These are phyloP conservation scores for Pelagia noctiluca DNA, from an alignment of 30 jellyfish, hydroid and myxozoan species.

Conservation along the genomic window DNA sequence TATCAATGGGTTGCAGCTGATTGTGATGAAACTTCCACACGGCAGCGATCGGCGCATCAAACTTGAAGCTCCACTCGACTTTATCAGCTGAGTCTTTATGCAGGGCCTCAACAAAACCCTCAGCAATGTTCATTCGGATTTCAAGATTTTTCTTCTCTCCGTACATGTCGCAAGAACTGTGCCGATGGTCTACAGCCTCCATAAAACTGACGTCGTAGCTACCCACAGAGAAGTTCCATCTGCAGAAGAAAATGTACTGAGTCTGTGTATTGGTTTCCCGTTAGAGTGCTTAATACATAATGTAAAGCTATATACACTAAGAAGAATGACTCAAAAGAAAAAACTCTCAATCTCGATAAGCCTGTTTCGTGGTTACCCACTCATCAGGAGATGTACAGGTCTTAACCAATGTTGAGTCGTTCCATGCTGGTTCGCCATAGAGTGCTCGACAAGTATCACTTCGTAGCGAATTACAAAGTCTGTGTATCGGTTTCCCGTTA, in stretches of 20 bases:
- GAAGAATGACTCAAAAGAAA: too few relatives aligned
- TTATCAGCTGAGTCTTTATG: conserved; percentile 4
- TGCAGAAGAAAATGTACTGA: conserved; percentile 20
- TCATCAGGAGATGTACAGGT: too few relatives aligned
- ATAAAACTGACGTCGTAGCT: conserved; percentile 77
- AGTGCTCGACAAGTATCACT: too few relatives aligned
- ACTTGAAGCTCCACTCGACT: conserved; percentile 76
- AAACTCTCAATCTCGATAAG: too few relatives aligned
- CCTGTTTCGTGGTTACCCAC: too few relatives aligned
- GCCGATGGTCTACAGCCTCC: conserved; percentile 56
- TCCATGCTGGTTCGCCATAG: too few relatives aligned
- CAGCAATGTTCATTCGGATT: conserved; percentile 67
- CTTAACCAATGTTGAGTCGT: too few relatives aligned
- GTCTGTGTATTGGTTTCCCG: too few relatives aligned
- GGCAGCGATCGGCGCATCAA: conserved; percentile 89
- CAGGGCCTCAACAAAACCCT: conserved; percentile 74
- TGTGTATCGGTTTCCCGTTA: too few relatives aligned
- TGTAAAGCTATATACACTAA: too few relatives aligned
- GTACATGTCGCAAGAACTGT: conserved; percentile 13
- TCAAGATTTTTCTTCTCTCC: not conserved
- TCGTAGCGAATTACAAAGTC: too few relatives aligned
- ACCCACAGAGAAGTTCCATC: conserved; percentile 99
- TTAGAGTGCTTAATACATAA: too few relatives aligned
- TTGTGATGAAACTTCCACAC: conserved; percentile 81
- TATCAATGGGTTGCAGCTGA: conserved; percentile 70